Base-by-base conservation (phyloP, 2,113 vertebrate genomes). In the Entomyzon cyanotis region DNA sequence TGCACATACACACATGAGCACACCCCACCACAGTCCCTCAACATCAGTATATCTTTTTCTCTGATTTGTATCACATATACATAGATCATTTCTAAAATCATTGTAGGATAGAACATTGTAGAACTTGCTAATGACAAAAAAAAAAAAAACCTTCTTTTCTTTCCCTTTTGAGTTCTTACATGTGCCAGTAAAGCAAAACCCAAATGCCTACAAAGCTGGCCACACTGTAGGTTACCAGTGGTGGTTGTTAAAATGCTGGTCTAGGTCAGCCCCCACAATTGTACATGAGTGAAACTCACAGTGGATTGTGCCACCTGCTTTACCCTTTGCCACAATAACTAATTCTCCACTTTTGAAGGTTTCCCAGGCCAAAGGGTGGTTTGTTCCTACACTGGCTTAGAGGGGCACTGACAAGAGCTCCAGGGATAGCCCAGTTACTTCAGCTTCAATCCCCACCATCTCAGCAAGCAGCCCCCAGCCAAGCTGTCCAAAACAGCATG, bases 1-100 rank as follows among this genome's bases (percentile, higher is more conserved):
- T n/a, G 13, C 7, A 5, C 15, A 8, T 3, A 41, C 10, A 11
- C 6, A 8, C 0, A 0, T 19, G 24, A 70, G 42, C 49, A 46
- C 15, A 37, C 12, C 17, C 19, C 76, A 56, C 17, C 39, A 18
- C 44, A 53, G 23, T 5, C 67, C 53, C 41, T 70, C 56, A 64
- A 22, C 27, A 64, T 30, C 46, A 33, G 0, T 33, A 14, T 25
- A 24, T 37, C 15, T 17, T 88, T 63, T 74, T 41, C 12, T n/a
- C 46, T 69, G 47, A 25, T 50, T 59, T 50, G 19, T 49, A 6
- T 53, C 41, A 56, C 8, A 7, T 37, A 24, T 4, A 28, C 17
- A 55, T 10, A 60, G 24, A 59, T 20, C 1, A 30, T 31, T 73
- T 89, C 69, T 68, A 39, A 50, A 91, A 24, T 5, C 21, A 27